Evolutionary conservation across 2,888 invertebrate species (phyloP), one percentile per base, ranked within the genome.

Genomic region (Monochamus alternatus): DNA sequence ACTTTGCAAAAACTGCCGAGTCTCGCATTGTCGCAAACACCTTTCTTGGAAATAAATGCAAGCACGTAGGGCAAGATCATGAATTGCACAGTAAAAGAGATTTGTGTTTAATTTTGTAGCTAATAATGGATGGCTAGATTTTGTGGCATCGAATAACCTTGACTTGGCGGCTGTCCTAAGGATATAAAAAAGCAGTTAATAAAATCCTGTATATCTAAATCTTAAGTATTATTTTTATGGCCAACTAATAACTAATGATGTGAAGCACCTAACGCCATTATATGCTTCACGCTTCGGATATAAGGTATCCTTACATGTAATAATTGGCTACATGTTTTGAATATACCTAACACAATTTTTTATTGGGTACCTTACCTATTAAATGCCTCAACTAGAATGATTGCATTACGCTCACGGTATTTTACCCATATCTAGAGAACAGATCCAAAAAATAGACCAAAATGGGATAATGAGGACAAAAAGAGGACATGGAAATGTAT

Each of bases 1-100:
- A 69, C 47, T 47, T 69, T 69, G 69, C 69, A 69, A 69, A 69
- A 69, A 47, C 47, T 51, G 47, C 2, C 5, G 44, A 65, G 47
- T 65, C 30, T 3, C 51, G 22, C 30, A 31, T 55, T 32, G 69
- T 47, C 60, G 69, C 69, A 47, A 31, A 60, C 69, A 14, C 55
- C 3, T 47, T 12, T 47, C 47, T 55, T 22, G 55, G 22, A 22
- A 14, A 55, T 55, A 14, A 55, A 5, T n/a, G 55, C 14, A 7
- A 22, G 1, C 7, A 55, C 55, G 2, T 14, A 55, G 7, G 3
- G 14, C 9, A 47, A 47, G 47, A 47, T 47, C 38, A 38, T 38
- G 7, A 47, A 47, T 0, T 47, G 3, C 5, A 47, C 47, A 47
- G 47, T 47, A 47, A 47, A 38, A 0, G 47, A 9, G 12, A 0